A percentile compares a stretch with the other conserved stretches of the same genome.
Evolutionary conservation across 2,888 invertebrate genomes (phyloP).

Genomic region (Tineola bisselliella): DNA sequence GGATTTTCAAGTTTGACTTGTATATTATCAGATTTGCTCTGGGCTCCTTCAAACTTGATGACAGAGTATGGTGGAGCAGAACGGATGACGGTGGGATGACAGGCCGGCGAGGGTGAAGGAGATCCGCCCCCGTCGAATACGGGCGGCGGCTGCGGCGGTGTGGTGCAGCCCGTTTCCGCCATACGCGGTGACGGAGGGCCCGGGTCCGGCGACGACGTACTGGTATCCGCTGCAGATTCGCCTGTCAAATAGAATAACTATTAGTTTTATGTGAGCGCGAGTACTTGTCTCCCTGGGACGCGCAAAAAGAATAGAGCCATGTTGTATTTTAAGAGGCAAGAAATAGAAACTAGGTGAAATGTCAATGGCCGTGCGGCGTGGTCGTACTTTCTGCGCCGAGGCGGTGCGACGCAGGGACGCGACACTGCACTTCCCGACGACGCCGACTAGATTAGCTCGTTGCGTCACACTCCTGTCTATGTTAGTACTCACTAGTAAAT

Average conservation of each 20-base stretch:
- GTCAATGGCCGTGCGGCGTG: constrained; percentile 62
- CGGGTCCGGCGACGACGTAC: constrained; percentile 90
- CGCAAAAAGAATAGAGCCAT: constrained; percentile 45
- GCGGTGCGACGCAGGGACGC: constrained; percentile 60
- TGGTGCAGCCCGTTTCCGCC: constrained; percentile 73
- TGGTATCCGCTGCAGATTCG: constrained; percentile 93
- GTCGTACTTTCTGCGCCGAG: constrained; percentile 36
- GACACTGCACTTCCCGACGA: constrained; percentile 68
- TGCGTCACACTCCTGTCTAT: constrained; percentile 41
- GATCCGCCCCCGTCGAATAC: constrained; percentile 62
- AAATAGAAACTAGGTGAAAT: constrained; percentile 67
- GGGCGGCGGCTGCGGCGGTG: constrained; percentile 69
- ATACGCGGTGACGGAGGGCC: constrained; percentile 86
- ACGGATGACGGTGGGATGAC: constrained; percentile 63
- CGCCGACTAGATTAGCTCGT: constrained; percentile 66
- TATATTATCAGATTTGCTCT: constrained; percentile 39
- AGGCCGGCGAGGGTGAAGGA: constrained; percentile 46
- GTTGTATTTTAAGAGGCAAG: constrained; percentile 50
- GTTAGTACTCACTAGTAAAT: background rate
- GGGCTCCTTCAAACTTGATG: constrained; percentile 68
- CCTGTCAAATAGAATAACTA: constrained; percentile 64
- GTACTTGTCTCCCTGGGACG: constrained; percentile 20
- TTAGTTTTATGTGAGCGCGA: constrained; percentile 12
- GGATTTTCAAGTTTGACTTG: constrained; percentile 29
- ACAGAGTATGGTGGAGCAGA: constrained; percentile 66